These are phyloP conservation scores for Liodrosophila aerea DNA, from an alignment of 2,888 invertebrate species.

Conservation along the genomic window DNA sequence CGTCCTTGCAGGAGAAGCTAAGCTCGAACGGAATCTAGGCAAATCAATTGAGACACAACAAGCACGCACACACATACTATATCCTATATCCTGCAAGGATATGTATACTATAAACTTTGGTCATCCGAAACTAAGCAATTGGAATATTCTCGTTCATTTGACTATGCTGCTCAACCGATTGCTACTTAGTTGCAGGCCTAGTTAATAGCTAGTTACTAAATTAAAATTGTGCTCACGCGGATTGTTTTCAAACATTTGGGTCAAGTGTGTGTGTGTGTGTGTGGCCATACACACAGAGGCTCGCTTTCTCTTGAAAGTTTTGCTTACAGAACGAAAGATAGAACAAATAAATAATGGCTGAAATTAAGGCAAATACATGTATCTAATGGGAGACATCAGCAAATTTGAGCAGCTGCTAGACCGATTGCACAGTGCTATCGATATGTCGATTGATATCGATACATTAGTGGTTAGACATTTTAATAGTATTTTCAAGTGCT, in stretches of 20 bases:
- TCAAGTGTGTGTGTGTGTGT: slow-evolving; percentile 46
- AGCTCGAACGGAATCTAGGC: neutral
- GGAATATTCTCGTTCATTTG: slow-evolving; percentile 31
- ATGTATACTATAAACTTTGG: slow-evolving; percentile 27
- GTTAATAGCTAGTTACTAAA: slow-evolving; percentile 64
- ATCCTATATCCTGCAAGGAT: slow-evolving; percentile 14
- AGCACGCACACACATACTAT: neutral
- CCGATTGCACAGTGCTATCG: slow-evolving; percentile 37
- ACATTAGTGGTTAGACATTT: slow-evolving; percentile 35
- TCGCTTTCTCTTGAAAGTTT: slow-evolving; percentile 63
- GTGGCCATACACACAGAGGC: slow-evolving; percentile 25
- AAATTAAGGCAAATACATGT: slow-evolving; percentile 15
- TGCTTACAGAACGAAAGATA: slow-evolving; percentile 42
- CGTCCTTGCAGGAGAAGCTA: slow-evolving; percentile 9
- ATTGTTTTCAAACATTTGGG: slow-evolving; percentile 50
- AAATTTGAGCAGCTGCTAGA: slow-evolving; percentile 52
- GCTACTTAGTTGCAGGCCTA: slow-evolving; percentile 56
- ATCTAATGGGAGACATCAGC: slow-evolving; percentile 43
- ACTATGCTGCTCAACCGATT: slow-evolving; percentile 60
- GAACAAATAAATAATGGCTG: slow-evolving; percentile 17
- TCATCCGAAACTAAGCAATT: slow-evolving; percentile 27
- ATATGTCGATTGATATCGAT: slow-evolving; percentile 27
- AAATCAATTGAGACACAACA: no score
- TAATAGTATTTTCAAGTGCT: slow-evolving; percentile 78
- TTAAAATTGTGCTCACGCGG: slow-evolving; percentile 76